phyloP scores from a whole-genome alignment of 2,888 invertebrate genomes.

The Crematogaster levior region DNA sequence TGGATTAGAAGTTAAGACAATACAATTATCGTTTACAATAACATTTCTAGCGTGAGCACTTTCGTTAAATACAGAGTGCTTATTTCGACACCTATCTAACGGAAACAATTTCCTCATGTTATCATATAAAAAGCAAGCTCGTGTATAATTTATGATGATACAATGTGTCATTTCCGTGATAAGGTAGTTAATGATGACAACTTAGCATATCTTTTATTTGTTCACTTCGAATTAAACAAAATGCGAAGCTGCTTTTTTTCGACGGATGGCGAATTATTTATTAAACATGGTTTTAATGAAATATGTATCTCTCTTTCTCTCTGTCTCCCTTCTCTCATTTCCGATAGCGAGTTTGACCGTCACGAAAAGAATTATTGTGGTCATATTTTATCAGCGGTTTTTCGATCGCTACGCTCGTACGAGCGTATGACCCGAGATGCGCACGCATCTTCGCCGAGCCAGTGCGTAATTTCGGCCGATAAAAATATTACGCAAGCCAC shows the following conservation, averaged over 20 bases:
- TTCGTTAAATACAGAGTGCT: not conserved
- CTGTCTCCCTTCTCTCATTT: not conserved
- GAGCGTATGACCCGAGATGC: slow-evolving; percentile 48
- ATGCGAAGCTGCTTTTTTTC: not conserved
- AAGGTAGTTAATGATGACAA: slow-evolving; percentile 14
- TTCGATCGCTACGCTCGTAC: not conserved
- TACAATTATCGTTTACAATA: not conserved
- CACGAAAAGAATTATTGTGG: not conserved
- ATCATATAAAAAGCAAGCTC: not conserved
- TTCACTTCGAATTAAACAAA: not conserved
- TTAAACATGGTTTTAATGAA: not conserved
- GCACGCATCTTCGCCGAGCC: slow-evolving; percentile 38
- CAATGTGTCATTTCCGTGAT: slow-evolving; percentile 35
- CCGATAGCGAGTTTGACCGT: not conserved
- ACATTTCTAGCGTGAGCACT: not conserved
- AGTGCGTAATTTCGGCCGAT: slow-evolving; percentile 81
- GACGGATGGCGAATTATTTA: not conserved
- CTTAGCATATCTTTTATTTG: not conserved
- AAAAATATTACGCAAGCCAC: slow-evolving; percentile 82
- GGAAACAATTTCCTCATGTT: slow-evolving; percentile 5
- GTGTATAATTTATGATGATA: not conserved
- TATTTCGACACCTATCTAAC: not conserved
- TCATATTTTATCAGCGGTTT: not conserved
- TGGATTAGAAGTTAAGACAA: not conserved
- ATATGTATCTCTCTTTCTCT: not conserved